Base-by-base conservation (phyloP, 2,797 vertebrate genomes). In the Neomorphus geoffroyi region DNA sequence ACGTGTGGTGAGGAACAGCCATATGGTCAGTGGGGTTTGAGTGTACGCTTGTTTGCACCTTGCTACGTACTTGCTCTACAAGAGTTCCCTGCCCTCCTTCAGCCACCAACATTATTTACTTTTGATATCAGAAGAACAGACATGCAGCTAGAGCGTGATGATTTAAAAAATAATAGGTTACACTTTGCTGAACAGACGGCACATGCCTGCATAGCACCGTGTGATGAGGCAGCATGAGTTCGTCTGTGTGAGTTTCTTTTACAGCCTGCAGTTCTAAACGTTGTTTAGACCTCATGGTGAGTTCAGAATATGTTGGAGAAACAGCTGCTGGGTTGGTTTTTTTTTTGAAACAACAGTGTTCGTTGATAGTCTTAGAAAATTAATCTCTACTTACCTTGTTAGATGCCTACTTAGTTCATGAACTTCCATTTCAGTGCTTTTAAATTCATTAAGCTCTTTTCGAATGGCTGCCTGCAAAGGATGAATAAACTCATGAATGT, bases 361-460 rank as follows among this genome's bases (percentile, higher is more conserved):
- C 72, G 77, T 39, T 81, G 65, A 77, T 22, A 83, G 15, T 70
- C n/a, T 86, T 92, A 62, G 92, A 79, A 93, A 84, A 93, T 81
- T 41, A 69, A 92, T 91, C 28, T 61, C 28, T 30, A 62, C 96
- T 97, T 97, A 99, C 99, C 99, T 99, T 98, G 99, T 99, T 99
- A 99, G 98, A 98, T 99, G 99, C 97, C 99, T 99, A 97, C 99
- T 99, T 96, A 99, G 98, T 97, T 99, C 99, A 83, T 99, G 99
- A 96, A 99, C 99, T 97, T 99, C 99, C 99, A 99, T 99, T 98
- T 99, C 99, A 89, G 99, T 99, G 98, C 99, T 99, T 98, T 99
- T 99, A 98, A 99, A 99, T 96, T 99, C 99, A 62, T 99, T 99
- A 94, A 99, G 99, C 93, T 99, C 99, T 96, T 99, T 99, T 87